Base-by-base conservation (phyloP, 1,140 invertebrate species). In the Pararge aegeria region DNA sequence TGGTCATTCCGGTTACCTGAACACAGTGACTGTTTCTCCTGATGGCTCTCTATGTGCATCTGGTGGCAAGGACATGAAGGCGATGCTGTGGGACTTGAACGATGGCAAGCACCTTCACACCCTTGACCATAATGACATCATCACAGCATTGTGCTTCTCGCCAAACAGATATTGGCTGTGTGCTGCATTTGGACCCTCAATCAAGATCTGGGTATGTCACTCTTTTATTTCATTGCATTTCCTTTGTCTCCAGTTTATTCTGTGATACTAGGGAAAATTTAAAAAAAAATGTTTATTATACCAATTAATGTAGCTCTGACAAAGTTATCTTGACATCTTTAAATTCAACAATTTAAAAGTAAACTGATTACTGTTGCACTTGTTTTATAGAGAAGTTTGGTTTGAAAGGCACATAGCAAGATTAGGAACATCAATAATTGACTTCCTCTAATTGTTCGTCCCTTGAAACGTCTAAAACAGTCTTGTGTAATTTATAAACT, bases 161-260 rank as follows among this genome's bases (percentile, higher is more conserved):
- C 99, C 99, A 49, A 99, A 99, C 91, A 95, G 99, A 86, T 99
- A 99, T 85, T 99, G 99, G 99, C 93, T 99, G 12, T 99, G 99
- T 91, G 99, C 98, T 79, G 99, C 99, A n/a, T 99, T 97, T 83
- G 99, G 99, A 75, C 97, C 98, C 55, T 96, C 95, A 70, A 99
- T 99, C 84, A 99, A 99, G 91, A 99, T 99, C 83, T 99, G 99
- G 98, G 95, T 92, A 90, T 79, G 85, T n/a, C n/a, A n/a, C n/a
- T n/a, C n/a, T n/a, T 70, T 55, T 38, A 60, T 12, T 44, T 18
- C 15, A 55, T 16, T 15, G 7, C 16, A 27, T 38, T 38, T 38
- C 13, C 16, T 46, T 15, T 27, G 24, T 24, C 7, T 24, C 15
- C 38, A 34, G 9, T 12, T 16, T 58, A 48, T 48, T 6, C 27